These are phyloP conservation scores for Conomelus anceps DNA, from an alignment of 2,888 invertebrate genomes.

Conservation along the genomic window DNA sequence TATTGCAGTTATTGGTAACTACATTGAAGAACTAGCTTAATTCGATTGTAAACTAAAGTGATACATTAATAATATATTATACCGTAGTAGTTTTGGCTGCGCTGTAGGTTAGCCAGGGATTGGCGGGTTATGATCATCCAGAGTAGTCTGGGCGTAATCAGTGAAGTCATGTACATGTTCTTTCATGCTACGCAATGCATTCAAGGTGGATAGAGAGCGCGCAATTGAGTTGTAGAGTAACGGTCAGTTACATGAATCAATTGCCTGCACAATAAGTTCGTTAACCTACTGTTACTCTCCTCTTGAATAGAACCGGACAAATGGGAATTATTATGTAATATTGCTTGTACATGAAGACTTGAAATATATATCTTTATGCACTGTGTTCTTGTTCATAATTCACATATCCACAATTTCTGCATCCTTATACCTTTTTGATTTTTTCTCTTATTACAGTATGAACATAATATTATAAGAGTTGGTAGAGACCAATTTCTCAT, in stretches of 20 bases:
- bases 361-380: slow-evolving; percentile 67
- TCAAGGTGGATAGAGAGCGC: neutral
- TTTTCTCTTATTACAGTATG: neutral
- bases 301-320: slow-evolving; percentile 21
- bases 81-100: slow-evolving; percentile 31
- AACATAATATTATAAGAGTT: neutral
- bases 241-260: neutral
- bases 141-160: slow-evolving; percentile 27
- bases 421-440: neutral
- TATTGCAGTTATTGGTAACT: slow-evolving; percentile 20
- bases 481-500: no score
- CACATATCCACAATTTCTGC: neutral
- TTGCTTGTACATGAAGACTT: slow-evolving; percentile 70
- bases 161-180: slow-evolving; percentile 22
- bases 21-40: slow-evolving; percentile 28
- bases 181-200: neutral
- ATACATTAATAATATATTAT: slow-evolving; percentile 29
- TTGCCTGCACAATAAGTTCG: slow-evolving; percentile 1
- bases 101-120: slow-evolving; percentile 30
- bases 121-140: slow-evolving; percentile 26
- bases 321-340: slow-evolving; percentile 33
- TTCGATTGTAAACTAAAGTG: slow-evolving; percentile 23
- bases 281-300: neutral
- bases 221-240: neutral
- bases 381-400: slow-evolving; percentile 42